These are phyloP conservation scores for Catotricha subobsoleta DNA, from an alignment of 2,888 invertebrate genomes.

Conservation along the genomic window DNA sequence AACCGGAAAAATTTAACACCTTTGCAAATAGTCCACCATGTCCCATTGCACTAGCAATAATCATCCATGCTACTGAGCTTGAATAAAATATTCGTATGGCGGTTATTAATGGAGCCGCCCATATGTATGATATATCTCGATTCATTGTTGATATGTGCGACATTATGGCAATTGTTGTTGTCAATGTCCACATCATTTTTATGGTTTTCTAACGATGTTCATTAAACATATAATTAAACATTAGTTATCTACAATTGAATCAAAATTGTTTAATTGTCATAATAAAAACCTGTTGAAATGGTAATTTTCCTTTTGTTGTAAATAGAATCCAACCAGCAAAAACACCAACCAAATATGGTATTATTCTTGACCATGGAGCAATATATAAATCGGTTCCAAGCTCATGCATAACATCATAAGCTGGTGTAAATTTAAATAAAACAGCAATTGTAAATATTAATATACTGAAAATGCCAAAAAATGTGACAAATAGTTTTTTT, in stretches of 20 bases:
- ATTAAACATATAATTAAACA: too few species aligned
- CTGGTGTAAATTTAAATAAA: conserved; percentile 8
- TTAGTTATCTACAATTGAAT: too few species aligned
- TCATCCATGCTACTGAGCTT: conserved; percentile 36
- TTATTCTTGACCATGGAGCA: conserved; percentile 32
- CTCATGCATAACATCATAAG: conserved; percentile 24
- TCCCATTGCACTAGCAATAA: conserved; percentile 36
- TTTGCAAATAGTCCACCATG: conserved; percentile 30
- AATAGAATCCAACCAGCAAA: conserved; percentile 30
- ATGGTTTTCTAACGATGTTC: conserved; percentile 12
- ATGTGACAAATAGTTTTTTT: conserved; percentile 6
- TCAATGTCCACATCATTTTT: conserved; percentile 20
- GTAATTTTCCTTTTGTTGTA: conserved; percentile 17
- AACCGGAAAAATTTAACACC: conserved; percentile 13
- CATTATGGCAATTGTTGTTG: conserved; percentile 20
- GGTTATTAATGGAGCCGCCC: conserved; percentile 33
- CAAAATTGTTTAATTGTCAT: not conserved
- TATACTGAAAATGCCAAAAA: conserved; percentile 5
- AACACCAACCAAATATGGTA: conserved; percentile 33
- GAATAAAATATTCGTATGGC: conserved; percentile 36
- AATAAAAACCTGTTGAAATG: not conserved
- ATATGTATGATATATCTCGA: conserved; percentile 28
- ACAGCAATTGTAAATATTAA: conserved; percentile 1
- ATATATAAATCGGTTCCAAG: conserved; percentile 32
- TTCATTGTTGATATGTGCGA: conserved; percentile 25